Percentiles rank a stretch among this genome's conserved stretches.
phyloP scores from a whole-genome alignment of 2,888 invertebrate genomes.

The Aradus depressus region DNA sequence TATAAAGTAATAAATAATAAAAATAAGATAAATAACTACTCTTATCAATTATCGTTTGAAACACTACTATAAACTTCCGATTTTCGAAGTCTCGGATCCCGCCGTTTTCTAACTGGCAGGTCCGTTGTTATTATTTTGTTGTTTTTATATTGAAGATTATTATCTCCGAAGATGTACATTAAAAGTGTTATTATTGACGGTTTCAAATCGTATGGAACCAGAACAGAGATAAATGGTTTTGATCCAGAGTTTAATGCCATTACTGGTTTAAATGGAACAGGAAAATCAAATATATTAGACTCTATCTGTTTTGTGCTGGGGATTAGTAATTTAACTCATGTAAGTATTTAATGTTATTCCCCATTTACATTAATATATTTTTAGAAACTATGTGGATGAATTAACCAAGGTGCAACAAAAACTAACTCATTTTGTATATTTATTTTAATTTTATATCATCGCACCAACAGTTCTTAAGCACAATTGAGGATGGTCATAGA shows the following conservation, averaged over 20 bases:
- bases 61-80: neutral
- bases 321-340: slow-evolving; percentile 81
- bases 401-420: too few species aligned
- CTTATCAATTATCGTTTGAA: neutral
- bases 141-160: too few species aligned
- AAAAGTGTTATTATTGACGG: slow-evolving; percentile 89
- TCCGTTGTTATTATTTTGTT: too few species aligned
- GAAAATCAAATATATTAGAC: slow-evolving; percentile 95
- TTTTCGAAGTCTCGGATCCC: neutral
- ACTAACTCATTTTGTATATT: too few species aligned
- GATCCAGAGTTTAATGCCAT: slow-evolving; percentile 95
- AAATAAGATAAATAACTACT: neutral
- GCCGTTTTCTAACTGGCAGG: neutral
- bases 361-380: too few species aligned
- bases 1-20: neutral
- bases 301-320: slow-evolving; percentile 96
- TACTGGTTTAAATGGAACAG: slow-evolving; percentile 94
- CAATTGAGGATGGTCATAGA: too few species aligned
- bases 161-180: slow-evolving; percentile 60
- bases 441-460: too few species aligned
- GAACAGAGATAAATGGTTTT: slow-evolving; percentile 84
- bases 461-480: too few species aligned
- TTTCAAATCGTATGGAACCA: slow-evolving; percentile 93
- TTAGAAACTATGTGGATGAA: too few species aligned
- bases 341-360: slow-evolving; percentile 40